phyloP scores from a whole-genome alignment of 2,113 vertebrate genomes.

The Morphnarchus princeps region DNA sequence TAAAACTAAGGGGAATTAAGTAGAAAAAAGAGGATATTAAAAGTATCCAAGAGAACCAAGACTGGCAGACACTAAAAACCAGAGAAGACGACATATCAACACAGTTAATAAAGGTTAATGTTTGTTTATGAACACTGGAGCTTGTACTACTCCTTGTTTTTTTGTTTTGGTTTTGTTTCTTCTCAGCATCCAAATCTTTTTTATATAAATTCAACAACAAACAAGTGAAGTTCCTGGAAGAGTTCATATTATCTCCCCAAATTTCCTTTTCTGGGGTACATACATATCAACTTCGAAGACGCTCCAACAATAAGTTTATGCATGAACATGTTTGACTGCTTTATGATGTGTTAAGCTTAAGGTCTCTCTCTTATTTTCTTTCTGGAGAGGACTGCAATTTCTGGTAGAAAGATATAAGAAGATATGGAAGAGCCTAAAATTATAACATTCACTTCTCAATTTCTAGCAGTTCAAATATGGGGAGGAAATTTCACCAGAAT shows the following conservation, averaged over 20 bases:
- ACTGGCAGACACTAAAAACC: background rate
- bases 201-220: background rate
- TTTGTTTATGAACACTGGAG: background rate
- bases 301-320: background rate
- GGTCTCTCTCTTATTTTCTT: background rate
- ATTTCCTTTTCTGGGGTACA: background rate
- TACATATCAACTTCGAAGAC: background rate
- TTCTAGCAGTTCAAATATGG: background rate
- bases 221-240: background rate
- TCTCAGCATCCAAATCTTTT: background rate
- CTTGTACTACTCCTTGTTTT: background rate
- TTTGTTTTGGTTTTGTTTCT: background rate
- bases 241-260: background rate
- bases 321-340: background rate
- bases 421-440: background rate
- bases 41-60: background rate
- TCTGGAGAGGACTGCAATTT: background rate
- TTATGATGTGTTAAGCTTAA: background rate
- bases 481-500: background rate
- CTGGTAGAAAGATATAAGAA: background rate
- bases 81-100: fast-evolving
- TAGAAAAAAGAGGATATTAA: background rate
- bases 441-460: background rate
- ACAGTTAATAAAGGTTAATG: background rate
- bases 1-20: background rate